A percentile compares a stretch with the other conserved stretches of the same genome.
These are phyloP conservation scores for Drosophila mimetica DNA, from an alignment of 2,888 invertebrate genomes.

Conservation along the genomic window DNA sequence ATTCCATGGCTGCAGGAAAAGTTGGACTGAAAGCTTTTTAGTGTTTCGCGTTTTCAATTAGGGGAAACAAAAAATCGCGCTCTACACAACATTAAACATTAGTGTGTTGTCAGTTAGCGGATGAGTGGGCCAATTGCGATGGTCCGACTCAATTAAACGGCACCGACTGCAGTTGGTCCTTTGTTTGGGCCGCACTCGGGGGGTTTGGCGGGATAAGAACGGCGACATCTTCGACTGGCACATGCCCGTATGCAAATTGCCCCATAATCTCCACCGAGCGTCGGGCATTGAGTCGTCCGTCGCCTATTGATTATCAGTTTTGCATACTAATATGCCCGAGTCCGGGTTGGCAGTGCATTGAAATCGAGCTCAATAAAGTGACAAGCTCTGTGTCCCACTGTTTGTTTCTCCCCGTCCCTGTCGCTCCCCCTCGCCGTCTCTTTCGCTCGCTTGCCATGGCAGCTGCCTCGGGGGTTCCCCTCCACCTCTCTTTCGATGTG, in stretches of 20 bases:
- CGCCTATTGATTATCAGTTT: conserved; percentile 75
- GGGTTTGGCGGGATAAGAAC: conserved; percentile 4
- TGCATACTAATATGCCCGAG: conserved; percentile 73
- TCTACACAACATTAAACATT: conserved; percentile 15
- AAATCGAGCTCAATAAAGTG: conserved; percentile 43
- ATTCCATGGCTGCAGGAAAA: background rate
- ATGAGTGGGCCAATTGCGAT: conserved; percentile 13
- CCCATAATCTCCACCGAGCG: conserved; percentile 53
- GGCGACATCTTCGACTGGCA: conserved; percentile 39
- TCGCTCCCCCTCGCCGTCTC: conserved; percentile 27
- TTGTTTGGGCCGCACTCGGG: background rate
- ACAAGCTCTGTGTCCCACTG: conserved; percentile 33
- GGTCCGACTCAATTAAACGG: conserved; percentile 21
- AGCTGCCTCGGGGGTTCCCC: conserved; percentile 38
- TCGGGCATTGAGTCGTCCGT: conserved; percentile 31
- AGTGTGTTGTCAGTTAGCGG: conserved; percentile 14
- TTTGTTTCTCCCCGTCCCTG: conserved; percentile 30
- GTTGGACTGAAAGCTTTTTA: conserved; percentile 26
- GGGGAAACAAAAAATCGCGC: conserved; percentile 1
- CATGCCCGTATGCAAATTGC: conserved; percentile 63
- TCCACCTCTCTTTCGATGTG: background rate
- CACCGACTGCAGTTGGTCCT: conserved; percentile 13
- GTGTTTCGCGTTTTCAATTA: conserved; percentile 31
- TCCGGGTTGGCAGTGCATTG: conserved; percentile 38
- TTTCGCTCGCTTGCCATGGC: conserved; percentile 53